Percentiles rank a stretch among this genome's conserved stretches.
phyloP scores from a whole-genome alignment of 2,888 invertebrate genomes.

The Rosalia funebris region DNA sequence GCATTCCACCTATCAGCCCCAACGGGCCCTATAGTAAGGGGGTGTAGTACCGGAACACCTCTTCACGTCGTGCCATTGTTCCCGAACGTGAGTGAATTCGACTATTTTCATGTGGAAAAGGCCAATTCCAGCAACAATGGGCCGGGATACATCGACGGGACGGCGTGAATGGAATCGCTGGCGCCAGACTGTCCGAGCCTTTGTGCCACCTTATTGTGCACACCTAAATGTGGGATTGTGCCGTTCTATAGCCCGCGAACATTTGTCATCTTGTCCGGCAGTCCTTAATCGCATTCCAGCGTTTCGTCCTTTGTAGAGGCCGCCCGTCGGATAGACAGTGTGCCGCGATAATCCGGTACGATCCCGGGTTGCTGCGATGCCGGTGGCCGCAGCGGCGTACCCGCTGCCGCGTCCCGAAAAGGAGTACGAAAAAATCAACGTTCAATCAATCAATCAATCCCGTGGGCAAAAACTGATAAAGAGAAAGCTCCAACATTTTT shows the following conservation, averaged over 20 bases:
- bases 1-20: constrained; percentile 9
- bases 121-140: constrained; percentile 4
- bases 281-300: constrained; percentile 49
- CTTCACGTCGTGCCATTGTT: not conserved
- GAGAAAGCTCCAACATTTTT: too few relatives aligned
- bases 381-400: constrained; percentile 38
- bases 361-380: constrained; percentile 30
- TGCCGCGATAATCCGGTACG: constrained; percentile 39
- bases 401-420: too few relatives aligned
- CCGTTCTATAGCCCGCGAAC: constrained; percentile 37
- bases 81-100: constrained; percentile 7
- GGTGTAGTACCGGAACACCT: constrained; percentile 8
- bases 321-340: constrained; percentile 47
- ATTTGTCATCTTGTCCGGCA: constrained; percentile 45
- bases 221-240: constrained; percentile 43
- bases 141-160: too few relatives aligned
- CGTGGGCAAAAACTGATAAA: too few relatives aligned
- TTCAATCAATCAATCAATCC: too few relatives aligned
- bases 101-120: constrained; percentile 8
- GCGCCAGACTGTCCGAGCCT: constrained; percentile 48
- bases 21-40: not conserved
- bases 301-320: constrained; percentile 44
- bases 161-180: constrained; percentile 50
- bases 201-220: constrained; percentile 39
- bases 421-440: too few relatives aligned